These are phyloP conservation scores for Leptopilina myrica DNA, from an alignment of 2,888 invertebrate genomes.

Conservation along the genomic window DNA sequence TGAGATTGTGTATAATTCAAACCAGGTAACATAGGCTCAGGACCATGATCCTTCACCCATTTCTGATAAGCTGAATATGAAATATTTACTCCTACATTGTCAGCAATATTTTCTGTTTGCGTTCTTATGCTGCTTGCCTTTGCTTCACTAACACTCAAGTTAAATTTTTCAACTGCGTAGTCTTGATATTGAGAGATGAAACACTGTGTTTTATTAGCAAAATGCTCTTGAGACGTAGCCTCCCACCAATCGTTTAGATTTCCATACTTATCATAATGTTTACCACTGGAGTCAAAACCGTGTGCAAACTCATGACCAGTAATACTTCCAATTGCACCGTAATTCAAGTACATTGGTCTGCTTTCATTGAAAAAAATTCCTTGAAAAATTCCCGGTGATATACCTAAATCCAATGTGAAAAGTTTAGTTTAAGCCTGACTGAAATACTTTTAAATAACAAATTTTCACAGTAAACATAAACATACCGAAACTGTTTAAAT, in stretches of 20 bases:
- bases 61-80: conserved; percentile 88
- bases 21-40: conserved; percentile 85
- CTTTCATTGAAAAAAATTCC: conserved; percentile 92
- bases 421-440: no score
- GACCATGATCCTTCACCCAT: conserved; percentile 74
- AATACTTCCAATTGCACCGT: conserved; percentile 92
- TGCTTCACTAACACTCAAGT: conserved; percentile 80
- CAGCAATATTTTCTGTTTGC: conserved; percentile 96
- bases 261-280: no score
- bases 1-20: conserved; percentile 49
- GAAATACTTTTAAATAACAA: no score
- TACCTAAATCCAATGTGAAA: conserved; percentile 36
- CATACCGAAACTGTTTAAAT: conserved; percentile 67
- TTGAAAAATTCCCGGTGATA: conserved; percentile 91
- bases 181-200: conserved; percentile 95
- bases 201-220: conserved; percentile 89
- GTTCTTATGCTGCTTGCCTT: conserved; percentile 94
- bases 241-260: conserved; percentile 57
- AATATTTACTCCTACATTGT: conserved; percentile 94
- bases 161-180: conserved; percentile 87
- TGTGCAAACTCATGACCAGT: conserved; percentile 92
- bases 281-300: no score
- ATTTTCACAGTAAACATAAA: conserved; percentile 67
- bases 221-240: conserved; percentile 78
- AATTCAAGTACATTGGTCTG: conserved; percentile 93